Evolutionary conservation across 2,888 invertebrate genomes (phyloP), one percentile per base, ranked within the genome.

Genomic region (Zygaena filipendulae): DNA sequence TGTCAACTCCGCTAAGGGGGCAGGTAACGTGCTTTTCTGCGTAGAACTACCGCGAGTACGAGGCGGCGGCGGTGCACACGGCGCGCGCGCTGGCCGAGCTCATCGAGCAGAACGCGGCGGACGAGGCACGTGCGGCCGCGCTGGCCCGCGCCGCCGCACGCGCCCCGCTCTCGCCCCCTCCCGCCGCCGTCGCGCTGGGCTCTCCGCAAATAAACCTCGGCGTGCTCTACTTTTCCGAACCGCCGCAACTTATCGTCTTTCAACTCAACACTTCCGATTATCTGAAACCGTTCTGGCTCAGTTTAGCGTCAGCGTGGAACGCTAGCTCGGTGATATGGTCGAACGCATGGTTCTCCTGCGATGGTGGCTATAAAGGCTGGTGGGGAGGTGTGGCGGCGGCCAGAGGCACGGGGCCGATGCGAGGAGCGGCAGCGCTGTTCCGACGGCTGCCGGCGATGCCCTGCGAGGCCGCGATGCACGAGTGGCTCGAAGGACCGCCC

Each of bases 401-500:
- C 4, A 51, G 72, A 3, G 75, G 79, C 0, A 42, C 53, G 2
- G 72, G 74, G 1, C 51, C 67, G 2, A 52, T 59, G 3, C 49
- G 85, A 47, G 84, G 84, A 35, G 84, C 84, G 13, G 84, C 85
- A 3, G 85, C 85, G 18, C 64, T 86, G 6, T 86, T 85, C 49
- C 80, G 83, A 7, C 69, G 81, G 8, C 64, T 87, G 41, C 80
- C 87, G 35, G 75, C 89, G 40, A 81, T 91, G 64, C 89, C 88
- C 36, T 92, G 92, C 63, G 88, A 89, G 49, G 83, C 85, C 35
- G 75, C 81, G 13, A 82, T 88, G 59, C 77, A 84, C 43, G 84
- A 86, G 33, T 83, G 88, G 51, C 85, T 91, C 45, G 87, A 86
- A 16, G 85, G 85, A 2, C 41, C 62, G 11, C 75, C 77, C 1